These are phyloP conservation scores for Sebastes cheni DNA, from an alignment of 2,797 vertebrate species.

Conservation along the genomic window DNA sequence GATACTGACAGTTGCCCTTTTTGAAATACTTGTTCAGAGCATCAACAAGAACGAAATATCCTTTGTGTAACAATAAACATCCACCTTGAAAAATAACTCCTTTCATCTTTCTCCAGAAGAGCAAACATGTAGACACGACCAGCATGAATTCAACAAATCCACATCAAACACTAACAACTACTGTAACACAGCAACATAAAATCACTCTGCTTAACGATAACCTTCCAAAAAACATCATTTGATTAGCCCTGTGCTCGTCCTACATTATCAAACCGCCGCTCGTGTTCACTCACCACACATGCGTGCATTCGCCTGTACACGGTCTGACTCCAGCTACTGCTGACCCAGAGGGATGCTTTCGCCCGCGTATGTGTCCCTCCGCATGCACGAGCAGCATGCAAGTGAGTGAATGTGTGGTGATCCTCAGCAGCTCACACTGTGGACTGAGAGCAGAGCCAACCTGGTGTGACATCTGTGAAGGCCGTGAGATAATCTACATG, in stretches of 20 bases:
- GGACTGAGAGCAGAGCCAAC: conserved; percentile 73
- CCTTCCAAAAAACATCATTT: neutral
- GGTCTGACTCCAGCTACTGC: conserved; percentile 47
- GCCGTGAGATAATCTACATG: conserved; percentile 79
- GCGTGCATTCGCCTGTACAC: conserved; percentile 47
- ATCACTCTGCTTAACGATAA: neutral
- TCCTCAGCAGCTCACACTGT: conserved; percentile 56
- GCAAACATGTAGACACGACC: neutral
- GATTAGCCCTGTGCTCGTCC: neutral
- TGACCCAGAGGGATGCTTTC: conserved; percentile 51
- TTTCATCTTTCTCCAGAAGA: conserved; percentile 11
- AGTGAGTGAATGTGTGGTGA: conserved; percentile 51
- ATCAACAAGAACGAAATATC: conserved; percentile 7
- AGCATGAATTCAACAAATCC: neutral
- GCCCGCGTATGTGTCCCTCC: conserved; percentile 46
- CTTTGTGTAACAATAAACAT: conserved; percentile 9
- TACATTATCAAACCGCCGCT: conserved; percentile 10
- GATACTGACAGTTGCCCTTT: neutral
- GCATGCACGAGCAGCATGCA: conserved; percentile 42
- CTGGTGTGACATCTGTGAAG: conserved; percentile 79
- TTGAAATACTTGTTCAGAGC: neutral
- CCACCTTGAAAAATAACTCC: neutral
- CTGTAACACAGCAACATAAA: neutral
- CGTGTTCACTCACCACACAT: conserved; percentile 63
- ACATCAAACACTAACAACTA: conserved; percentile 6